Percentiles rank a stretch among this genome's conserved stretches.
These are phyloP conservation scores for Pseudomyrmex flavicornis DNA, from an alignment of 1,140 invertebrate genomes.

Conservation along the genomic window DNA sequence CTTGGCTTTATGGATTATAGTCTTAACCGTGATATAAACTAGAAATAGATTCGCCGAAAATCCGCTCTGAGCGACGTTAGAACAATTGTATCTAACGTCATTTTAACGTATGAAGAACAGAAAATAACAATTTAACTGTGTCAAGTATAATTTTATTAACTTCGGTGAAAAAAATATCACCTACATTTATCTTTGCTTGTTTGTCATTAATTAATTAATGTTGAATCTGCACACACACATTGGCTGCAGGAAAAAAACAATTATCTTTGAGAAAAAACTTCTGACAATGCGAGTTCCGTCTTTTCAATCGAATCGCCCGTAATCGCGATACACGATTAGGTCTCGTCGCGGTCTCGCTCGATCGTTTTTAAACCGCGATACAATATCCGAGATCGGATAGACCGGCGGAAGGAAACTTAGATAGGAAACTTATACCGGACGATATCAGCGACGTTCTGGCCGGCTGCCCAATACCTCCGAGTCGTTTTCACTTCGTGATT, in stretches of 20 bases:
- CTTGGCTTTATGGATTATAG: not conserved
- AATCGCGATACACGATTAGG: slow-evolving; percentile 10
- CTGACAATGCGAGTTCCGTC: not conserved
- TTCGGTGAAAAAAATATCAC: too few relatives aligned
- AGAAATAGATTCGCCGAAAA: slow-evolving; percentile 15
- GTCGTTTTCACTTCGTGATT: slow-evolving; percentile 72
- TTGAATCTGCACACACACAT: not conserved
- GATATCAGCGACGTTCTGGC: slow-evolving; percentile 68
- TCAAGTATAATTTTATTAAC: too few relatives aligned
- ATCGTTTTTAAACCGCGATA: slow-evolving; percentile 24
- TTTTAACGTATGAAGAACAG: not conserved
- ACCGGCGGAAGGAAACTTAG: slow-evolving; percentile 25
- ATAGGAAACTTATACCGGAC: slow-evolving; percentile 62
- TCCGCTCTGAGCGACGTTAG: not conserved
- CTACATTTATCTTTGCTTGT: not conserved
- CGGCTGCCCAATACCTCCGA: slow-evolving; percentile 63
- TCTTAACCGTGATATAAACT: not conserved
- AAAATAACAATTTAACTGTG: too few relatives aligned
- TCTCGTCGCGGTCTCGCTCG: not conserved
- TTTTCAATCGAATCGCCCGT: not conserved
- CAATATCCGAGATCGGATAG: slow-evolving; percentile 20
- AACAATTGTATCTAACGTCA: not conserved
- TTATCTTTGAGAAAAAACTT: not conserved
- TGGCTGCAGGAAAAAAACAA: not conserved
- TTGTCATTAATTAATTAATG: not conserved